Percentiles rank a stretch among this genome's conserved stretches.
These are phyloP conservation scores for Micrastur ruficollis DNA, from an alignment of 2,797 vertebrate species.

Conservation along the genomic window DNA sequence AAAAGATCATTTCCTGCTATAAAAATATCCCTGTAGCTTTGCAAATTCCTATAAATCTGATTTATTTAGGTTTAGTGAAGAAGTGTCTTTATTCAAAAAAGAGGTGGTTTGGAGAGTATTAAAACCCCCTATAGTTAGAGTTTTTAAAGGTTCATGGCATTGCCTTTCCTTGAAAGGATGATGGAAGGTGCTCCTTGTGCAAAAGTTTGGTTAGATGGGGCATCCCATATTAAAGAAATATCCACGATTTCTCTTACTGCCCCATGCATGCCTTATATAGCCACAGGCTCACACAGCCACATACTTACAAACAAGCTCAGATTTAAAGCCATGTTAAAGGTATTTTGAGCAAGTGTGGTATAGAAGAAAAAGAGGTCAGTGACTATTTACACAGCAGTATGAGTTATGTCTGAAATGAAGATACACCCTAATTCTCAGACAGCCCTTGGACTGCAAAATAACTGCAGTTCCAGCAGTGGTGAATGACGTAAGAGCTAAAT, in stretches of 20 bases:
- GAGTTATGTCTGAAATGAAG: constrained; percentile 67
- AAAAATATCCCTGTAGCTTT: constrained; percentile 52
- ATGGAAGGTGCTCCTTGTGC: background rate
- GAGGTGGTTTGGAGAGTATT: background rate
- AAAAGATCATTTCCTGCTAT: constrained; percentile 64
- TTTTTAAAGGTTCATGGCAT: background rate
- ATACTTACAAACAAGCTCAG: background rate
- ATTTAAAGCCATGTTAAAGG: background rate
- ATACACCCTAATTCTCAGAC: constrained; percentile 62
- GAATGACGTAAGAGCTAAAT: constrained; percentile 36
- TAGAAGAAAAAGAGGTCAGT: constrained; percentile 32
- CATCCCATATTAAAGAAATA: background rate
- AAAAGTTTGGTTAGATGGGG: background rate
- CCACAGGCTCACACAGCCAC: background rate
- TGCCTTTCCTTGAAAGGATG: background rate
- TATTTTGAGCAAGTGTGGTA: background rate
- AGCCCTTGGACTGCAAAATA: constrained; percentile 33
- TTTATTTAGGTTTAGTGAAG: constrained; percentile 18
- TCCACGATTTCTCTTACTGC: background rate
- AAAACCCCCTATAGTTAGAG: background rate
- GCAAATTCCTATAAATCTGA: constrained; percentile 49
- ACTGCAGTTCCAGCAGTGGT: constrained; percentile 28
- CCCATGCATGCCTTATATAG: background rate
- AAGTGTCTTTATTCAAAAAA: constrained; percentile 15
- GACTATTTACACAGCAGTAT: constrained; percentile 50